Conservation (phyloP, 1,140 invertebrate genomes). For the Drosophila sp. region DNA sequence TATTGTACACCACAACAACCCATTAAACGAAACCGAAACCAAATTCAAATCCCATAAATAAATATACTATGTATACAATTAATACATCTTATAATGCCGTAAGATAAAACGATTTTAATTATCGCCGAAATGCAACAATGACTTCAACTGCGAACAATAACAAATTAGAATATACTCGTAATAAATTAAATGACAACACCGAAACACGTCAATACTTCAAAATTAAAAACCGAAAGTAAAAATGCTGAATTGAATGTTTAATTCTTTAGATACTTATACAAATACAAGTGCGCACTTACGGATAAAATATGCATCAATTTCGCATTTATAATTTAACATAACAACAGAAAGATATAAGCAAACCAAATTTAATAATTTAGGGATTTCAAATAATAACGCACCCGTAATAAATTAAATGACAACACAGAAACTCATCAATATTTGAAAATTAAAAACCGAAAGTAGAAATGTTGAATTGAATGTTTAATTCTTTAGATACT, state of each 20-base stretch:
- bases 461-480: conserved; percentile 15
- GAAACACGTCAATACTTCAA: conserved; percentile 41
- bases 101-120: conserved; percentile 45
- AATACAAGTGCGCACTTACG: neutral
- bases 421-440: conserved; percentile 29
- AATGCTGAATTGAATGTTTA: conserved; percentile 23
- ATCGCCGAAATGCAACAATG: conserved; percentile 42
- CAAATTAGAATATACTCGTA: conserved; percentile 8
- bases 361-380: conserved; percentile 55
- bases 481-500: conserved; percentile 15
- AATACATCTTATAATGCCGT: neutral
- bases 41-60: neutral
- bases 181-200: conserved; percentile 4
- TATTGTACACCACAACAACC: neutral
- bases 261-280: conserved; percentile 11
- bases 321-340: conserved; percentile 45
- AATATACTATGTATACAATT: too few species aligned
- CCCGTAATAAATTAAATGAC: conserved; percentile 2
- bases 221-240: conserved; percentile 4
- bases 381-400: too few species aligned
- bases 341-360: conserved; percentile 13
- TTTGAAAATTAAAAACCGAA: conserved; percentile 25
- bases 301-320: conserved; percentile 39
- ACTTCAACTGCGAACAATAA: conserved; percentile 34
- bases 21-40: conserved; percentile 2